Base-by-base conservation (phyloP, 2,797 vertebrate species). In the Ceryle rudis region DNA sequence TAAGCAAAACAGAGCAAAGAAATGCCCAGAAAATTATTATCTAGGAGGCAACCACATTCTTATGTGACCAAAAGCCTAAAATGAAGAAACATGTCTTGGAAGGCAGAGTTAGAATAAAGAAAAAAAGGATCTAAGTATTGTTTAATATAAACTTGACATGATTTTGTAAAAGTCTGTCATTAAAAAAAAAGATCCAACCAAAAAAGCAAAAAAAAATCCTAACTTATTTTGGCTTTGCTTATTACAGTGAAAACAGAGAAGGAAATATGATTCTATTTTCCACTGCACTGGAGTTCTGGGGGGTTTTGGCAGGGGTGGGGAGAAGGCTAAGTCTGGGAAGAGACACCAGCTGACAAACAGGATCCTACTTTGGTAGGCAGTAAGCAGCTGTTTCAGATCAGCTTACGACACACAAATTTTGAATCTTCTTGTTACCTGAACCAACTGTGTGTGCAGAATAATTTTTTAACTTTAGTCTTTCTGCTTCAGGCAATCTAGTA, bases 401-500 rank as follows among this genome's bases (percentile, higher is more conserved):
- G 37, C 33, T 78, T 86, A 47, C 67, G 23, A 77, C 44, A 86
- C 0, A 23, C 6, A 14, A 16, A 16, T 33, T 69, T 80, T 79
- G 29, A 42, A 16, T 33, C 26, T 29, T 20, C 18, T 46, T 35
- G 26, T 72, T 37, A 73, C n/a, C 26, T 83, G 31, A 85, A 54
- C 23, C 15, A 12, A 37, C 0, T 17, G 5, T 7, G 3, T 52
- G 2, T 5, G 4, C 22, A 51, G 12, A 75, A 39, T 1, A 25
- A 5, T 8, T 20, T 35, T 78, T 39, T 69, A 77, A 78, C 25
- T 86, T 74, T 1, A 57, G 9, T 31, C 65, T 71, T 64, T 31
- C 42, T 83, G 3, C 18, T 71, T 69, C 71, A 84, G 28, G 15
- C 18, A 78, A 19, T 64, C 44, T 55, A 1, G 0, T 8, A 61